Evolutionary conservation across 2,113 vertebrate species (phyloP), one percentile per base, ranked within the genome.

Genomic region (Desmodus rotundus): DNA sequence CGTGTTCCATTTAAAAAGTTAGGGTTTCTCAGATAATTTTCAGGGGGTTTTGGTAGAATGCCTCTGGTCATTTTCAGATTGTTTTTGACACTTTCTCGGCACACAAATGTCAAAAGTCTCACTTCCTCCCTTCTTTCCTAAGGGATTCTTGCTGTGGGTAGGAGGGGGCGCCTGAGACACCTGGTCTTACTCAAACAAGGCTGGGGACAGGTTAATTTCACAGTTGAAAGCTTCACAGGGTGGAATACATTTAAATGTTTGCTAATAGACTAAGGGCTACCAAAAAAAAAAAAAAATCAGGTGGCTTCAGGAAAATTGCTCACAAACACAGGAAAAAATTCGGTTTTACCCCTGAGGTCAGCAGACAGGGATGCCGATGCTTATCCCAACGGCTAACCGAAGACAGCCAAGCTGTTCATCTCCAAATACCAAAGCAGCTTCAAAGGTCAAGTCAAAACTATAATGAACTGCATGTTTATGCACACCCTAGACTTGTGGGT

Each of bases 21-120:
- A 92, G 78, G 86, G 19, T 94, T 97, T 96, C 70, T 95, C 94
- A 54, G 95, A 89, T 52, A 45, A 43, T 90, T 17, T 76, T 43
- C 74, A 20, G 63, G 68, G 45, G 5, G 65, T 95, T 97, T 96
- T 90, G 47, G 70, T 89, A 84, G 26, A 77, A 56, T 10, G 89
- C 89, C 96, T 97, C 97, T 93, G 96, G 97, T 96, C 72, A 54
- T 87, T 92, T 96, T 91, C 52, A 81, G 95, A 61, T 81, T 70
- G 76, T 68, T 28, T 96, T 63, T 91, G 91, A 87, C 89, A 81
- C 41, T 96, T 97, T 95, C 95, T 92, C 52, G 50, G 33, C 17
- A 31, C n/a, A 78, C 58, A 47, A 47, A 89, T 67, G 73, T 92
- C 63, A 87, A 63, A 91, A 43, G 63, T 89, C 43, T 93, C 61